Evolutionary conservation across 2,888 invertebrate genomes (phyloP).

Genomic region (Phyllotreta cruciferae): DNA sequence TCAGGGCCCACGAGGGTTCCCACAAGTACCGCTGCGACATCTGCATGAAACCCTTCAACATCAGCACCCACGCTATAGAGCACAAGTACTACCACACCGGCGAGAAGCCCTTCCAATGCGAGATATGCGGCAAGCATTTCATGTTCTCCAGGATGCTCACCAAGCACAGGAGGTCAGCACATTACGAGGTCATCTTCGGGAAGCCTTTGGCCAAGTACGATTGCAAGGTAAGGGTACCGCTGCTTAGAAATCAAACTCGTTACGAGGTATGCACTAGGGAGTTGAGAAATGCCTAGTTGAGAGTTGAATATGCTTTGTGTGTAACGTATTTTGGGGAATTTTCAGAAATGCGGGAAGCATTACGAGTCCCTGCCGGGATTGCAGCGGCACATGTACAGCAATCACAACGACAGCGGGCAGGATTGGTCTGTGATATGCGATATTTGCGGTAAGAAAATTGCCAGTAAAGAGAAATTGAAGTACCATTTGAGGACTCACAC

Average conservation of each 20-base stretch:
- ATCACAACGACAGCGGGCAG: conserved; percentile 37
- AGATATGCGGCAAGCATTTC: conserved; percentile 62
- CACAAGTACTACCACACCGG: conserved; percentile 52
- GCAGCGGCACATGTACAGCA: conserved; percentile 55
- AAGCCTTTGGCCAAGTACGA: conserved; percentile 52
- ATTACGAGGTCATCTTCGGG: conserved; percentile 57
- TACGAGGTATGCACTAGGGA: background rate
- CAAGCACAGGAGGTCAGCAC: conserved; percentile 60
- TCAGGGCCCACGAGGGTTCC: conserved; percentile 58
- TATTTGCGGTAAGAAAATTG: conserved; percentile 49
- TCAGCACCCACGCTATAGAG: conserved; percentile 49
- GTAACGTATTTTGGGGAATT: conserved; percentile 8
- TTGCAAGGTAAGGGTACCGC: conserved; percentile 53
- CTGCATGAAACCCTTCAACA: conserved; percentile 50
- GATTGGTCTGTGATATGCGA: conserved; percentile 42
- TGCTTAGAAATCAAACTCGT: background rate
- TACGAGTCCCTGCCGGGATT: conserved; percentile 54
- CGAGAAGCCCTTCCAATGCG: conserved; percentile 62
- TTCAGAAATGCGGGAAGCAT: conserved; percentile 58
- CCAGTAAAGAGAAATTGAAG: conserved; percentile 53
- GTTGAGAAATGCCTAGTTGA: background rate
- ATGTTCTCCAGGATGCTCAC: conserved; percentile 61
- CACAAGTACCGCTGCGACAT: conserved; percentile 55
- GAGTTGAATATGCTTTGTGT: background rate
- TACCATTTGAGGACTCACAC: conserved; percentile 63